Base-by-base conservation (phyloP, 1,140 invertebrate genomes). In the Anastatus disparis region DNA sequence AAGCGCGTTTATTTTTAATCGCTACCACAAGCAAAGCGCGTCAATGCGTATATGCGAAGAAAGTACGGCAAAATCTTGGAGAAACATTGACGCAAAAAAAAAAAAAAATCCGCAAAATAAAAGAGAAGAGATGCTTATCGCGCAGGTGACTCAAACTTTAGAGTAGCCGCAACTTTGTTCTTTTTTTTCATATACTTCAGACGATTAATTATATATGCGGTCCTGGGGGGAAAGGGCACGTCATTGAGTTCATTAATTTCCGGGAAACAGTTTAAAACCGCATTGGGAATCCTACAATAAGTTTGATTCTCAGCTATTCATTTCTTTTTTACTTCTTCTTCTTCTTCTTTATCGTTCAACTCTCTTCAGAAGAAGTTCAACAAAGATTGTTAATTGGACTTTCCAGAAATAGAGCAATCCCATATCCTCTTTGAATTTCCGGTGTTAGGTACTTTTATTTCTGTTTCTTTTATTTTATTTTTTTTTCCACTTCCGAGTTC, bases 261-360 rank as follows among this genome's bases (percentile, higher is more conserved):
- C 55, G 38, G 31, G 55, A 42, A 15, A 56, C 29, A 29, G 4
- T 22, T 29, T 26, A 53, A 56, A 40, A 58, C 55, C 55, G 35
- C 55, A 58, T 6, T n/a, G 55, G 20, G 38, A 58, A 40, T 58
- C 35, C 55, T 20, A 24, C n/a, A 20, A 6, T n/a, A n/a, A n/a
- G n/a, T n/a, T n/a, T n/a, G n/a, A n/a, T n/a, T n/a, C n/a, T n/a
- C n/a, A n/a, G n/a, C 50, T 7, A 29, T 22, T 10, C 29, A 20
- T 35, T 38, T 17, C 17, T 12, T 38, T 48, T 48, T 48, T 9
- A n/a, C n/a, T 48, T 17, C 44, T 4, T 20, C n/a, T 20, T 12
- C 38, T 8, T 15, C 8, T 12, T 42, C 13, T 20, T 38, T 15
- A 10, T 40, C 56, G 22, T 24, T 15, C 0, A 15, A n/a, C n/a